Evolutionary conservation across 2,113 vertebrate species (phyloP), one percentile per base, ranked within the genome.

Genomic region (Regulus satrapa): DNA sequence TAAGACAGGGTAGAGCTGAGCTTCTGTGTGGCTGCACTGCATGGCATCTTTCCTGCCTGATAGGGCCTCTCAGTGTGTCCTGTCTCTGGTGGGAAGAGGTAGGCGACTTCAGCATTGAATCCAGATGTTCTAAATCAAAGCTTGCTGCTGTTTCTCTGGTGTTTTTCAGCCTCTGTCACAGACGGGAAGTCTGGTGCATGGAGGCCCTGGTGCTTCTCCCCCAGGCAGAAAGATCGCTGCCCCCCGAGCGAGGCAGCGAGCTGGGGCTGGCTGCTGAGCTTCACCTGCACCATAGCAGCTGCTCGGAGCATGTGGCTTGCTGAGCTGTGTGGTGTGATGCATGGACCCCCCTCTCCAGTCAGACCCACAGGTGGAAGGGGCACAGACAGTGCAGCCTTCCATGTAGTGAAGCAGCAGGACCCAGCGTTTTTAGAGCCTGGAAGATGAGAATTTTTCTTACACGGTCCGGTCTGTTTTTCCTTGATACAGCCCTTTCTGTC

Each of bases 261-360:
- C 46, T 59, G 16, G 55, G 43, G 45, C 48, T 88, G 78, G 46
- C 91, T 85, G 71, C 54, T 73, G 3, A 3, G 9, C 6, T 59
- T 56, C 28, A 9, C 46, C 51, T 82, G 89, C 88, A 72, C 52
- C 88, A 17, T n/a, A 40, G 68, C 21, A 51, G 41, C 87, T 83
- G 95, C 94, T 81, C 5, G 36, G 89, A 69, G 95, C 92, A 91
- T 92, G 95, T 12, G 81, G 89, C 94, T 97, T 95, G 93, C 90
- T 95, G 93, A 85, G 52, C 86, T 87, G 93, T 86, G 82, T 97
- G 96, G 36, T 92, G 90, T 96, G 95, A 67, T 96, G 96, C 95
- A 95, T 95, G 96, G 63, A 55, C 52, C 32, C 23, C n/a, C 20
- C 67, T 71, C 51, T 51, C 31, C 62, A 64, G 68, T 73, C 82